These are phyloP conservation scores for Drosophila quadrilineata DNA, from an alignment of 1,140 invertebrate genomes.

Conservation along the genomic window DNA sequence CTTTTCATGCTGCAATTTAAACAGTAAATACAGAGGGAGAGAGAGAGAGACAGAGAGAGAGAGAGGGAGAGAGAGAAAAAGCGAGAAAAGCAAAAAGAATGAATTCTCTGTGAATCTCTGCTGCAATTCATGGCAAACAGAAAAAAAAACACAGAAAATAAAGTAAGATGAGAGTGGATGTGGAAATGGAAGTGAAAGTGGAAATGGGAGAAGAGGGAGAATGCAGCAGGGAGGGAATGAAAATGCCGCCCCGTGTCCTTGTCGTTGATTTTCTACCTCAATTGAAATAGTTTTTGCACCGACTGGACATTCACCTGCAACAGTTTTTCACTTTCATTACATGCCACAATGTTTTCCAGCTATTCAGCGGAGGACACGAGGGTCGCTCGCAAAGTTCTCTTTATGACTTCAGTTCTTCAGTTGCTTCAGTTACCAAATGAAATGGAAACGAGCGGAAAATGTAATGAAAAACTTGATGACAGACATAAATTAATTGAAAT, in stretches of 20 bases:
- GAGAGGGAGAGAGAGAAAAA: too few relatives aligned
- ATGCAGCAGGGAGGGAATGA: slow-evolving; percentile 20
- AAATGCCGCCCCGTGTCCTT: slow-evolving; percentile 73
- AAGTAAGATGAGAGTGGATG: slow-evolving; percentile 26
- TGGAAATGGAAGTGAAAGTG: slow-evolving; percentile 1
- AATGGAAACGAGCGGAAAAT: too few relatives aligned
- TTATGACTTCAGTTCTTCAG: too few relatives aligned
- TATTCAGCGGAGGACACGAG: not conserved
- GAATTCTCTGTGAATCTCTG: slow-evolving; percentile 46
- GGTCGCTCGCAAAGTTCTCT: not conserved
- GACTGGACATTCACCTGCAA: slow-evolving; percentile 48
- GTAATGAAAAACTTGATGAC: not conserved
- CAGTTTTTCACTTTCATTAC: slow-evolving; percentile 76
- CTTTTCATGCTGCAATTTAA: slow-evolving; percentile 75
- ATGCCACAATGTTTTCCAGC: slow-evolving; percentile 37
- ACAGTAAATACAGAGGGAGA: slow-evolving; percentile 65
- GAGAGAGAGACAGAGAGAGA: too few relatives aligned
- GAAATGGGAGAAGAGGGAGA: not conserved
- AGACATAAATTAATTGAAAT: slow-evolving; percentile 12
- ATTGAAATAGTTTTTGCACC: slow-evolving; percentile 73
- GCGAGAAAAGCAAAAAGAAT: slow-evolving; percentile 15
- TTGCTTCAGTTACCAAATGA: too few relatives aligned
- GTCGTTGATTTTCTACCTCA: slow-evolving; percentile 76
- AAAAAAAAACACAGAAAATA: slow-evolving; percentile 24
- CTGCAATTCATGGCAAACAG: slow-evolving; percentile 48